These are phyloP conservation scores for Anolis sagrei DNA, from an alignment of 2,113 vertebrate species.

Conservation along the genomic window DNA sequence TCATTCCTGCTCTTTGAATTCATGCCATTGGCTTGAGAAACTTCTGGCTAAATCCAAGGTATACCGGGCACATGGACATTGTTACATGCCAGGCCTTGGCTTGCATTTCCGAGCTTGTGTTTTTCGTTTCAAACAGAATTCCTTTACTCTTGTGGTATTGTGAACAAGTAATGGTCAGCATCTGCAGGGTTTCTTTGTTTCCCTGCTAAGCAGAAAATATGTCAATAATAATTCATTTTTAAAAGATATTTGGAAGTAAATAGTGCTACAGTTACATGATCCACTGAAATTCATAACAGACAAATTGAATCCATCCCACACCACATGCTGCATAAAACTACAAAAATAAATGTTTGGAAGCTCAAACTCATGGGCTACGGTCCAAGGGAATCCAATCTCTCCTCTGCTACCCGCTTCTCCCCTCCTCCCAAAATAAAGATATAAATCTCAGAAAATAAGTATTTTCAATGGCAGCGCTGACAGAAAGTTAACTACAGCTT, in stretches of 20 bases:
- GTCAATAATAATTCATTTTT: not conserved
- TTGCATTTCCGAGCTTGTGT: not conserved
- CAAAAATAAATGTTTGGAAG: constrained; percentile 72
- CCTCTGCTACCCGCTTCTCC: constrained; percentile 18
- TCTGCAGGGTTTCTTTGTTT: constrained; percentile 5
- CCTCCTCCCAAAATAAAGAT: constrained; percentile 32
- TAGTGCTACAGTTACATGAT: constrained; percentile 61
- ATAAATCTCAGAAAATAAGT: constrained; percentile 57
- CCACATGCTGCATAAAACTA: constrained; percentile 57
- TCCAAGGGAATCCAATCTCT: constrained; percentile 68
- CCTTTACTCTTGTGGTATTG: not conserved
- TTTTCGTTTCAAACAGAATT: not conserved
- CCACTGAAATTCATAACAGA: constrained; percentile 66
- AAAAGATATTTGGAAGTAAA: constrained; percentile 57
- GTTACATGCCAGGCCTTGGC: not conserved
- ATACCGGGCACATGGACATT: not conserved
- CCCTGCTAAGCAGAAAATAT: constrained; percentile 37
- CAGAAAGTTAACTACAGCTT: constrained; percentile 62
- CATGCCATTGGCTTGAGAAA: not conserved
- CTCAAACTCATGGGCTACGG: constrained; percentile 61
- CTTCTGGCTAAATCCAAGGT: not conserved
- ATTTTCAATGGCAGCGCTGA: constrained; percentile 62
- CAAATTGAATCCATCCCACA: constrained; percentile 66
- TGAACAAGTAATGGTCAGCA: not conserved
- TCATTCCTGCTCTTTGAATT: not conserved